phyloP scores from a whole-genome alignment of 1,140 invertebrate genomes.

The Drosophila arizonae region DNA sequence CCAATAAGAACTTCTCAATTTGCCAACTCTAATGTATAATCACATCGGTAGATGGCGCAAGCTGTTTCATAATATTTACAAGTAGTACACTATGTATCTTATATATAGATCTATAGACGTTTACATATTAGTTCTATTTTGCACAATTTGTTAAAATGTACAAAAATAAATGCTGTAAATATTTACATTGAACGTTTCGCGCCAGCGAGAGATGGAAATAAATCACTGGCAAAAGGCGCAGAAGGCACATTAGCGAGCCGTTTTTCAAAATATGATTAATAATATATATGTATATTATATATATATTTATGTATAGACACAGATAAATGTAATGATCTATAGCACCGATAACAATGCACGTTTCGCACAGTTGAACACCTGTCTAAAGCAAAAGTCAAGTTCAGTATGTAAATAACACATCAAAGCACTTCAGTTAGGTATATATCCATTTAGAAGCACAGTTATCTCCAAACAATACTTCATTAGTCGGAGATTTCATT shows the following conservation, averaged over 20 bases:
- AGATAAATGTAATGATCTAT: too few relatives aligned
- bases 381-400: too few relatives aligned
- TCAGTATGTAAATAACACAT: too few relatives aligned
- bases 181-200: slow-evolving; percentile 67
- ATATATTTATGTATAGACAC: neutral
- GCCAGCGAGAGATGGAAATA: slow-evolving; percentile 31
- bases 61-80: slow-evolving; percentile 70
- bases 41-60: neutral
- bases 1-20: too few relatives aligned
- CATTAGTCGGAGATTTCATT: neutral
- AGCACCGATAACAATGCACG: too few relatives aligned
- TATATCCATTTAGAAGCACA: neutral
- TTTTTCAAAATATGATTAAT: slow-evolving; percentile 31
- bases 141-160: slow-evolving; percentile 56
- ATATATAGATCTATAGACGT: slow-evolving; percentile 26
- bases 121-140: slow-evolving; percentile 27
- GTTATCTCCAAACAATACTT: neutral
- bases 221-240: slow-evolving; percentile 37
- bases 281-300: neutral
- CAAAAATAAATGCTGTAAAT: slow-evolving; percentile 77
- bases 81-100: slow-evolving; percentile 18
- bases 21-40: too few relatives aligned
- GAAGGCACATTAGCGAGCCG: slow-evolving; percentile 29
- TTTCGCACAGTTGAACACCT: too few relatives aligned
- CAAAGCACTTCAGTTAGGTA: neutral